These are phyloP conservation scores for Eupithecia vulgata DNA, from an alignment of 2,888 invertebrate species.

Conservation along the genomic window DNA sequence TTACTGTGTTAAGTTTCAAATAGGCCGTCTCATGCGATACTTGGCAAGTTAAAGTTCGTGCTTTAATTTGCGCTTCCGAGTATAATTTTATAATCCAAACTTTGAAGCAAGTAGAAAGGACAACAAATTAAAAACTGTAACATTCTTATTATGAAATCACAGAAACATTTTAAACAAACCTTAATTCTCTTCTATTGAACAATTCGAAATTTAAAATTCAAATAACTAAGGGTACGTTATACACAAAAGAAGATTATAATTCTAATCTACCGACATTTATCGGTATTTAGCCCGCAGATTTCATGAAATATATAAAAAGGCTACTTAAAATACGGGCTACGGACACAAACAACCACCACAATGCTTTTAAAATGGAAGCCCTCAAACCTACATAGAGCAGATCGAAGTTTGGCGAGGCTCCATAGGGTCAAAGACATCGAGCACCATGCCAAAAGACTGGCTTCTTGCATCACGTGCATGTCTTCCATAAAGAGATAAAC, in stretches of 20 bases:
- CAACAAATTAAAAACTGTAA: too few relatives aligned
- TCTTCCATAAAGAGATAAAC: background rate
- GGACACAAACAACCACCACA: background rate
- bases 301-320: background rate
- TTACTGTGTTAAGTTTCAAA: background rate
- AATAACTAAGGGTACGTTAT: too few relatives aligned
- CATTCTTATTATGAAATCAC: too few relatives aligned
- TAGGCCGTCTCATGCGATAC: conserved; percentile 4
- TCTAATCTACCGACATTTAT: too few relatives aligned
- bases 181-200: too few relatives aligned
- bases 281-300: background rate
- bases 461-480: background rate
- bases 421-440: conserved; percentile 6
- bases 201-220: too few relatives aligned
- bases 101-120: too few relatives aligned
- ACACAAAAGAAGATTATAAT: too few relatives aligned
- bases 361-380: background rate
- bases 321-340: background rate
- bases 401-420: conserved; percentile 12
- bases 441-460: background rate
- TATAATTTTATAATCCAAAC: too few relatives aligned
- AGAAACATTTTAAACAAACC: too few relatives aligned
- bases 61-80: background rate
- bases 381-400: background rate
- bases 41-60: background rate